These are phyloP conservation scores for Heteropelma amictum DNA, from an alignment of 2,888 invertebrate species.

Conservation along the genomic window DNA sequence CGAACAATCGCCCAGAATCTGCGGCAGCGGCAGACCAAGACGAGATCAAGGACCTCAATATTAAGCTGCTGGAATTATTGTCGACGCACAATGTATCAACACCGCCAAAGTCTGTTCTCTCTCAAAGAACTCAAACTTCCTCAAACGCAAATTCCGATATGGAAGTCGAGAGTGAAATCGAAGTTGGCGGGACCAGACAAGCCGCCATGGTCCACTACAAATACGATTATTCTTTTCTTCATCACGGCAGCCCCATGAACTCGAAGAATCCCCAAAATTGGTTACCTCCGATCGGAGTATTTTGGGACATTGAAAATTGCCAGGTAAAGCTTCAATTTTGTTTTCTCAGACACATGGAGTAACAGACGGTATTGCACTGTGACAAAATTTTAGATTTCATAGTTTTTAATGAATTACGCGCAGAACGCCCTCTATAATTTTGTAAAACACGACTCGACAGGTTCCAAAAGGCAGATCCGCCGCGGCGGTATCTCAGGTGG, in stretches of 20 bases:
- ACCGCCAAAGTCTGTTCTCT: slow-evolving; percentile 56
- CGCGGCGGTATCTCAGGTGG: slow-evolving; percentile 86
- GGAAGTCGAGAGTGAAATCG: slow-evolving; percentile 14
- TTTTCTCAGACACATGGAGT: neutral
- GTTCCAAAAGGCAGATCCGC: slow-evolving; percentile 91
- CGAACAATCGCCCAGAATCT: neutral
- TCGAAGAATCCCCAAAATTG: slow-evolving; percentile 67
- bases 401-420: no score
- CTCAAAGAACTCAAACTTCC: slow-evolving; percentile 58
- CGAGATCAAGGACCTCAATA: slow-evolving; percentile 70
- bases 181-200: slow-evolving; percentile 14
- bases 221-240: slow-evolving; percentile 65
- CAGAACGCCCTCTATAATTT: neutral
- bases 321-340: slow-evolving; percentile 79
- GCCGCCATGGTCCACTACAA: slow-evolving; percentile 56
- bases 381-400: no score
- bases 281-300: slow-evolving; percentile 88
- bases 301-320: slow-evolving; percentile 97
- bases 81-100: slow-evolving; percentile 61
- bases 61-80: slow-evolving; percentile 68
- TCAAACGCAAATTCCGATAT: slow-evolving; percentile 59
- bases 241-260: slow-evolving; percentile 66
- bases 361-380: no score
- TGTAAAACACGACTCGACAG: slow-evolving; percentile 70
- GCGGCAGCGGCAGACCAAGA: slow-evolving; percentile 48